Percentiles rank a stretch among this genome's conserved stretches.
These are phyloP conservation scores for Ormia ochracea DNA, from an alignment of 2,888 invertebrate species.

Conservation along the genomic window DNA sequence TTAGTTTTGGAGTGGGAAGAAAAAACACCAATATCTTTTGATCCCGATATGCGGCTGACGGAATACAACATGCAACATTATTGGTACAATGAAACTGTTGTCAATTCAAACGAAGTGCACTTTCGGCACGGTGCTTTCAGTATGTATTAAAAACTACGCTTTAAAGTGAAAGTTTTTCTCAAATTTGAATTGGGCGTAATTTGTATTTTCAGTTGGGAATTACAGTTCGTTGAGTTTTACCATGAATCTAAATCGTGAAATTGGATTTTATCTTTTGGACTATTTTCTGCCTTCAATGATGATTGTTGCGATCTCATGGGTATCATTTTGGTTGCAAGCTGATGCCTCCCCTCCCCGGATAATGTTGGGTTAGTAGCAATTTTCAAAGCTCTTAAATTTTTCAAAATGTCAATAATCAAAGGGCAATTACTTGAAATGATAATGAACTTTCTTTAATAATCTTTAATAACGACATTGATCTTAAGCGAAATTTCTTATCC, in stretches of 20 bases:
- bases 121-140: conserved; percentile 71
- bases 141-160: conserved; percentile 53
- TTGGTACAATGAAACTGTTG: conserved; percentile 69
- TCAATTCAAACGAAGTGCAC: conserved; percentile 69
- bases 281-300: conserved; percentile 74
- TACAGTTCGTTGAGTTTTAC: conserved; percentile 72
- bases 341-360: conserved; percentile 73
- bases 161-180: background rate
- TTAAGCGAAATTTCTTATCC: background rate
- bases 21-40: conserved; percentile 70
- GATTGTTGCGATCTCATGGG: conserved; percentile 75
- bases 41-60: conserved; percentile 72
- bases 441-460: background rate
- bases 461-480: background rate
- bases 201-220: conserved; percentile 66
- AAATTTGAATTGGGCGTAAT: background rate
- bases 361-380: conserved; percentile 68
- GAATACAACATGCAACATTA: conserved; percentile 70
- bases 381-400: background rate
- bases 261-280: conserved; percentile 72
- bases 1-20: conserved; percentile 70
- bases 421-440: too few relatives aligned
- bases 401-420: background rate
- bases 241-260: conserved; percentile 71
- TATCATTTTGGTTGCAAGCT: conserved; percentile 73